These are phyloP conservation scores for Chydorus sphaericus DNA, from an alignment of 2,888 invertebrate genomes.

Conservation along the genomic window DNA sequence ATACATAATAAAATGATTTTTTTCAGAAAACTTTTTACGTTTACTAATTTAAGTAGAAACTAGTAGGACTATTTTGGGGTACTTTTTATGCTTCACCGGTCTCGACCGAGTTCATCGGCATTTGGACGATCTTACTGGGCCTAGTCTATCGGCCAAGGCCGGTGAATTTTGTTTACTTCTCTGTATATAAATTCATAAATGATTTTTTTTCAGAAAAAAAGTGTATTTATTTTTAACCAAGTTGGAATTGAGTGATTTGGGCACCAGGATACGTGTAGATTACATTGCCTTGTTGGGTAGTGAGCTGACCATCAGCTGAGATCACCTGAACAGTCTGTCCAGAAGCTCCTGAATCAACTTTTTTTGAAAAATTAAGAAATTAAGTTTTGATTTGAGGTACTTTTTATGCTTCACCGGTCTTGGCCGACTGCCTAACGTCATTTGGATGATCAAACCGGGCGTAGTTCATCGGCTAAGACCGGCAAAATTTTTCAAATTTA, in stretches of 20 bases:
- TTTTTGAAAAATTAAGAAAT: too few species aligned
- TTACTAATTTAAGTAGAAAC: not conserved
- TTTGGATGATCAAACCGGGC: too few species aligned
- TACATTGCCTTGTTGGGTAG: constrained; percentile 33
- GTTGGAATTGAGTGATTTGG: constrained; percentile 16
- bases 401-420: not conserved
- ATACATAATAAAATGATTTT: not conserved
- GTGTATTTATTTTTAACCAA: constrained; percentile 1
- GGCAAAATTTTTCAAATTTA: not conserved
- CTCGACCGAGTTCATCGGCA: not conserved
- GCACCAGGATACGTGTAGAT: constrained; percentile 34
- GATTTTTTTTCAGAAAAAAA: constrained; percentile 11
- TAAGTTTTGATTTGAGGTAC: too few species aligned
- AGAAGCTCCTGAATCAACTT: constrained; percentile 28
- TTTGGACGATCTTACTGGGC: too few species aligned
- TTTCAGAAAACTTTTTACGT: not conserved
- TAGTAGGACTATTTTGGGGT: not conserved
- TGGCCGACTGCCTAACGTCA: not conserved
- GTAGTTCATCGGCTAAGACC: too few species aligned
- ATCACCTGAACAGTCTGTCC: constrained; percentile 30
- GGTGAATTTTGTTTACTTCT: constrained; percentile 1
- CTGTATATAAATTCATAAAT: constrained; percentile 1
- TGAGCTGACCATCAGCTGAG: constrained; percentile 25
- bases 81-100: not conserved
- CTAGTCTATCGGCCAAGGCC: too few species aligned